phyloP scores from a whole-genome alignment of 2,797 vertebrate species.

The Oreochromis mossambicus region DNA sequence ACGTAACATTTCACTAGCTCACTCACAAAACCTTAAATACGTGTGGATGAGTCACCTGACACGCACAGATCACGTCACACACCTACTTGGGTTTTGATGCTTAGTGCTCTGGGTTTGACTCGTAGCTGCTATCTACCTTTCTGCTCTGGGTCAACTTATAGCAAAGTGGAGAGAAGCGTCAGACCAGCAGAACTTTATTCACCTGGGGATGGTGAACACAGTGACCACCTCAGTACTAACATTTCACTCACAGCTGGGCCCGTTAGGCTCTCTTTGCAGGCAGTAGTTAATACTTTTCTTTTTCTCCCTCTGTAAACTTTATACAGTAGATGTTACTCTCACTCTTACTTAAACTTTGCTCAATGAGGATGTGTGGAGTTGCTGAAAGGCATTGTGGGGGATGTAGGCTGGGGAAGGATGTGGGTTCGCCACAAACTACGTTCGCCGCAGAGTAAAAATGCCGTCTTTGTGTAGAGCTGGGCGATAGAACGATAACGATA shows the following conservation, averaged over 20 bases:
- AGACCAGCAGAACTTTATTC: neutral
- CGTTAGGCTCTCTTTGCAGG: neutral
- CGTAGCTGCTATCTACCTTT: too few species aligned
- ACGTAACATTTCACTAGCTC: neutral
- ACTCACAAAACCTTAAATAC: neutral
- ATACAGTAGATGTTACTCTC: neutral
- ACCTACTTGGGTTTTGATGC: neutral
- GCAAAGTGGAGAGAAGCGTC: neutral
- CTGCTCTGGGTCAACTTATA: neutral
- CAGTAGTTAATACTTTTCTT: neutral
- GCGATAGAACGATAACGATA: too few species aligned
- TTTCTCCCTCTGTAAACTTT: neutral
- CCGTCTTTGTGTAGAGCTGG: neutral
- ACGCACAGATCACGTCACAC: neutral
- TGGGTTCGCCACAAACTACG: neutral
- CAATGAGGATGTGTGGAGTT: neutral
- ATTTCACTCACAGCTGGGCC: neutral
- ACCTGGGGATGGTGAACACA: neutral
- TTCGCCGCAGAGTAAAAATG: neutral
- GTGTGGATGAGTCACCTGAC: neutral
- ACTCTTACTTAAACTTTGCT: neutral
- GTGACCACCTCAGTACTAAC: neutral
- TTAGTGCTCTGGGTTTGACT: neutral
- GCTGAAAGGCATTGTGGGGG: neutral
- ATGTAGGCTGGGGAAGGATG: neutral